Base-by-base conservation (phyloP, 2,113 vertebrate species). In the zebrafish (Danio rerio) region DNA sequence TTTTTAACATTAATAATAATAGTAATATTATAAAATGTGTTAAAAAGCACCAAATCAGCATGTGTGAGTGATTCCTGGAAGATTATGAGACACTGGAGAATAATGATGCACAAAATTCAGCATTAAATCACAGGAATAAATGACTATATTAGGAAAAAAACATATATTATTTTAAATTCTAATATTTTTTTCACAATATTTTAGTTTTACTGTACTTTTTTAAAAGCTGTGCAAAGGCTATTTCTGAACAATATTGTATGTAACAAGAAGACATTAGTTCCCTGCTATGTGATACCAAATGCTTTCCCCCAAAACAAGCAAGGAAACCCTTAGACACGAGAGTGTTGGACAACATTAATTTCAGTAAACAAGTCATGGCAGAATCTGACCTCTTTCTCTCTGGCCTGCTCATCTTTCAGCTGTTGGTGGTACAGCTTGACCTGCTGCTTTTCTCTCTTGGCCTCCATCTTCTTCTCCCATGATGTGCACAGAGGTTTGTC, bases 391-490 rank as follows among this genome's bases (percentile, higher is more conserved):
- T 96, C 96, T 5, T 93, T 93, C 71, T 94, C 92, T 77, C 59
- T 89, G 71, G 82, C 85, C 74, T 96, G 95, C 2, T 94, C 93
- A 7, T 96, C 94, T 85, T 96, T 92, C n/a, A 98, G 90, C 74
- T 95, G 94, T 58, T 88, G 85, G 0, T 95, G 90, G 53, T 94
- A 94, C 52, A 91, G 91, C 87, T 83, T 95, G 43, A 97, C 83
- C 49, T 94, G 73, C 12, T 95, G 91, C 87, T 78, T 96, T 85
- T 96, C 96, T 80, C 91, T 93, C 63, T 95, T 94, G 4, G 93
- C 95, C 88, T 91, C 91, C 96, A 98, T 95, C 89, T 99, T 98
- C 75, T 90, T 94, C 0, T 95, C 92, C 97, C 97, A 99, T 1
- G 97, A 97, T 0, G 91, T 88, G 62, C 87, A 93, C 76, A 98